These are phyloP conservation scores for Drosophila prosaltans DNA, from an alignment of 1,140 invertebrate genomes.

Conservation along the genomic window DNA sequence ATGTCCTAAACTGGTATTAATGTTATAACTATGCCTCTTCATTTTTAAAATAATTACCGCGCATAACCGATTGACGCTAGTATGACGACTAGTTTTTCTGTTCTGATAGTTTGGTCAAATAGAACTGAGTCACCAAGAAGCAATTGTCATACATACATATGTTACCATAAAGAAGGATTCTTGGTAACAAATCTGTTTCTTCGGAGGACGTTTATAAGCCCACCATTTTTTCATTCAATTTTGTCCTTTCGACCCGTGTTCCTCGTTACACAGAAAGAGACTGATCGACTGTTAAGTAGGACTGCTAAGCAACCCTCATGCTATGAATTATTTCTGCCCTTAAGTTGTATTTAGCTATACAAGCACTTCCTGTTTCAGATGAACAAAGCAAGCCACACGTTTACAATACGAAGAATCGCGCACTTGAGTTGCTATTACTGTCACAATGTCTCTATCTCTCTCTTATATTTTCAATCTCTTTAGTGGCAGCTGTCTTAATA, in stretches of 20 bases:
- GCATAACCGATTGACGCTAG: too few relatives aligned
- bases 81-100: too few relatives aligned
- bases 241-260: not conserved
- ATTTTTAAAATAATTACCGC: slow-evolving; percentile 13
- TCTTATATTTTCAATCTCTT: not conserved
- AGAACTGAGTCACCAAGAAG: too few relatives aligned
- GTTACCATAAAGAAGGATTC: too few relatives aligned
- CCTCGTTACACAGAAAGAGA: slow-evolving; percentile 31
- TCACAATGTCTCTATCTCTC: not conserved
- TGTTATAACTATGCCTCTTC: slow-evolving; percentile 31
- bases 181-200: too few relatives aligned
- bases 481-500: slow-evolving; percentile 25
- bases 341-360: not conserved
- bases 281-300: slow-evolving; percentile 46
- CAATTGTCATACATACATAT: too few relatives aligned
- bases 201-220: too few relatives aligned
- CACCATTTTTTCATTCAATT: not conserved
- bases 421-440: not conserved
- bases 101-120: too few relatives aligned
- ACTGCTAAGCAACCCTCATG: slow-evolving; percentile 33
- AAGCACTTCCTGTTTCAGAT: slow-evolving; percentile 10
- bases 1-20: not conserved
- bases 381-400: not conserved
- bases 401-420: not conserved
- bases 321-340: slow-evolving; percentile 1